Evolutionary conservation across 1,140 invertebrate genomes (phyloP).

Genomic region (Aphidius gifuensis): DNA sequence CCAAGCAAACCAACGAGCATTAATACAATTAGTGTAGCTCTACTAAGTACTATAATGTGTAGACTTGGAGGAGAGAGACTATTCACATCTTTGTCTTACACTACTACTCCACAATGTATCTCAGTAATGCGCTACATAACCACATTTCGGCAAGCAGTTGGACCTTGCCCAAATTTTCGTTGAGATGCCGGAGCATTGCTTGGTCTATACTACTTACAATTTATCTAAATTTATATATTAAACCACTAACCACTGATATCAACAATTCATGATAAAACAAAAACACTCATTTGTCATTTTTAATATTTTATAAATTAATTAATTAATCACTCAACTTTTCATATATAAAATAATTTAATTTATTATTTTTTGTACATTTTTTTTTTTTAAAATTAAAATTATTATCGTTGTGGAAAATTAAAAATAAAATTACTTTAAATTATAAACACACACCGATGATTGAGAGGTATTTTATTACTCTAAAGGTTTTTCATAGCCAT

Average conservation of each 20-base stretch:
- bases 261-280: conserved; percentile 2
- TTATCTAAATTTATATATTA: too few relatives aligned
- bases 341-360: too few relatives aligned
- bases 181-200: conserved; percentile 5
- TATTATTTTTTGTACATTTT: too few relatives aligned
- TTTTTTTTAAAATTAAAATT: too few relatives aligned
- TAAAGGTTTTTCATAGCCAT: too few relatives aligned
- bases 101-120: not conserved
- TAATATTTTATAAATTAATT: conserved; percentile 5
- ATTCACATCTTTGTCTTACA: not conserved
- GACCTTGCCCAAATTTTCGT: conserved; percentile 45
- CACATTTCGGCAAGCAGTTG: conserved; percentile 30
- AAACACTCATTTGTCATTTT: conserved; percentile 24
- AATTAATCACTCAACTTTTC: not conserved
- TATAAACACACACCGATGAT: too few relatives aligned
- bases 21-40: conserved; percentile 54
- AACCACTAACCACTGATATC: conserved; percentile 21
- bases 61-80: conserved; percentile 19
- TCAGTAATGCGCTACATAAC: conserved; percentile 15
- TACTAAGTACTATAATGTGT: conserved; percentile 46
- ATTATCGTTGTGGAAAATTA: too few relatives aligned
- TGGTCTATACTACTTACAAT: not conserved
- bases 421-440: too few relatives aligned
- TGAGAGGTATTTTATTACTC: too few relatives aligned
- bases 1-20: conserved; percentile 47